Evolutionary conservation across 1,140 invertebrate species (phyloP), one percentile per base, ranked within the genome.

Genomic region (Dendroctonus valens): DNA sequence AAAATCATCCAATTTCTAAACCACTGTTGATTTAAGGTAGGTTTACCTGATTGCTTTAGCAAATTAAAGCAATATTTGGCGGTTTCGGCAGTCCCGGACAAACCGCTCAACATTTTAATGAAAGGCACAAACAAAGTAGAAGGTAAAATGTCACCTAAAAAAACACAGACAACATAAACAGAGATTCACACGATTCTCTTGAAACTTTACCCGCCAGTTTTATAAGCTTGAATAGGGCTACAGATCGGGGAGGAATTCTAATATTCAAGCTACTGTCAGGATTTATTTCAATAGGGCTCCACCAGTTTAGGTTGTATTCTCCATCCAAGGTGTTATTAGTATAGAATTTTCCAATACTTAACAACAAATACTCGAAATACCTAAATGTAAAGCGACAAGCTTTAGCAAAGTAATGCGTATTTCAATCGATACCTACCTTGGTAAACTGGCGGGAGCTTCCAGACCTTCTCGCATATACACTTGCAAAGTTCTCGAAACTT

Each of bases 221-320:
- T 5, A 97, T 87, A 79, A 97, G 96, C 81, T 97, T 97, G 78
- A 91, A 94, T 7, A 97, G 81, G 0, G 90, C 88, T 12, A 92
- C 88, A 73, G 92, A 85, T 40, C 86, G 81, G 0, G 86, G 83
- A 41, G 81, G 81, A 14, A 82, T 79, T 74, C 65, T 71, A 65
- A 57, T 66, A 50, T 48, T 67, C 67, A 59, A 48, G 57, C 66
- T 69, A 15, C 82, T 79, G 26, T 77, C 77, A 63, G 79, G 79
- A 52, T 79, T 79, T 59, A 74, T 64, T 54, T 90, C 87, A 54
- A 84, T 81, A 5, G 87, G 85, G 68, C 85, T 89, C 94, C 94
- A 97, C 79, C 90, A 97, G 69, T 94, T 91, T 71, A 89, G 77
- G 2, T 87, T 85, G 37, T 92, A 79, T 50, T 90, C 85, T 40